Percentiles rank a stretch among this genome's conserved stretches.
Conservation (phyloP, 2,113 vertebrate species). For the Campylorhamphus procurvoides region DNA sequence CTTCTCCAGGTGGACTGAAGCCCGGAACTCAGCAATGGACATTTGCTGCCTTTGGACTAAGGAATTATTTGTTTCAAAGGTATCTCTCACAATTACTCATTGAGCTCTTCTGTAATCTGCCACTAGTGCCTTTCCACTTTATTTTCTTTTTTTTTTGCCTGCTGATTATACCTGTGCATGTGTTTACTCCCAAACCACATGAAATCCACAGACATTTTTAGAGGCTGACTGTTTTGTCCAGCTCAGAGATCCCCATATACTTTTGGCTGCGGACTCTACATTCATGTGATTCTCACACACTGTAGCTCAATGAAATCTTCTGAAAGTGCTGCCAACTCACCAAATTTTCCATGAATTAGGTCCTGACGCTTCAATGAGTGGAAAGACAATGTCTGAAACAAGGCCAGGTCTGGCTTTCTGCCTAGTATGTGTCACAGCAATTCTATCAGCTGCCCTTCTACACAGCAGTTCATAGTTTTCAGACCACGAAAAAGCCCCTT, state of each 20-base stretch:
- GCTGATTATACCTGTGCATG: slow-evolving; percentile 71
- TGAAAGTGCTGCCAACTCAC: slow-evolving; percentile 81
- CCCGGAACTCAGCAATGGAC: background rate
- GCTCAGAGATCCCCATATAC: slow-evolving; percentile 64
- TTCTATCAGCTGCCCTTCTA: slow-evolving; percentile 79
- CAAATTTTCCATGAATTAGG: slow-evolving; percentile 86
- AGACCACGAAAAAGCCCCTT: slow-evolving; percentile 80
- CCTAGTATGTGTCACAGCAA: slow-evolving; percentile 82
- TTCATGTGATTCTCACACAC: slow-evolving; percentile 77
- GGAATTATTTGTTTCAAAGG: slow-evolving; percentile 40
- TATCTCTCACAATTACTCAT: background rate
- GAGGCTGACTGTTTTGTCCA: slow-evolving; percentile 56
- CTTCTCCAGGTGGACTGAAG: slow-evolving; percentile 60
- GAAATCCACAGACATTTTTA: slow-evolving; percentile 60
- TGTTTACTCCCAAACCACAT: slow-evolving; percentile 59
- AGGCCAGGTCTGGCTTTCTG: slow-evolving; percentile 80
- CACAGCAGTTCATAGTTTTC: slow-evolving; percentile 77
- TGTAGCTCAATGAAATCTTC: slow-evolving; percentile 80
- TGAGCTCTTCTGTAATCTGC: background rate
- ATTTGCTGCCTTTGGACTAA: background rate
- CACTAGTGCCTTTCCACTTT: background rate
- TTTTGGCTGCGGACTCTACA: slow-evolving; percentile 57
- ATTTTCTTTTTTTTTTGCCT: background rate
- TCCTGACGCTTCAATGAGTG: slow-evolving; percentile 85
- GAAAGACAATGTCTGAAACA: slow-evolving; percentile 86